Base-by-base conservation (phyloP, 2,888 invertebrate species). In the Antitype chi region DNA sequence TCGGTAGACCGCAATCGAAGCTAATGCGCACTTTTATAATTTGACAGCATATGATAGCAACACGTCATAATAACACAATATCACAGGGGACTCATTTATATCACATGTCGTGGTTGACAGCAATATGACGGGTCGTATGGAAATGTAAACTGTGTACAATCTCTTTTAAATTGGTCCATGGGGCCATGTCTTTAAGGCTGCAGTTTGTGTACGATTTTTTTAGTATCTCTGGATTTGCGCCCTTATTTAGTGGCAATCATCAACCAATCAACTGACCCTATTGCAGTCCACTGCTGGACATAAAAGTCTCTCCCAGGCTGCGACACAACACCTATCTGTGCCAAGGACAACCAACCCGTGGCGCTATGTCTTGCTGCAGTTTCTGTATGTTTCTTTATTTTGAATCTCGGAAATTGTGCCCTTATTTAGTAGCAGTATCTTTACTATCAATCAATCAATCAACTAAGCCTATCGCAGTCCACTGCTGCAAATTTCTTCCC, bases 51-150 rank as follows among this genome's bases (percentile, higher is more conserved):
- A 62, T 53, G 60, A 70, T 60, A 70, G n/a, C 25, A 47, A 32
- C 49, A 43, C 60, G 57, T 75, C 63, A 43, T 55, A 55, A 3
- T 28, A 80, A 49, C 32, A 38, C 23, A 64, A 71, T 53, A 69
- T 68, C 83, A 28, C 68, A 64, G 20, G 60, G 78, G 78, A 78
- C 38, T 63, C 67, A 55, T 81, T 71, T 62, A 68, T 71, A 71
- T 64, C 49, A 38, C 60, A 23, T 82, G 52, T 23, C 59, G 28
- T 28, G 52, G 32, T 68, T 67, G 70, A 70, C 80, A 77, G 32
- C 20, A 59, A 68, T 49, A 60, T 71, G 47, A 43, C 47, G n/a
- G 28, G 32, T 55, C 17, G 49, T 23, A 59, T 68, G 8, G 7
- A 25, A 55, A 25, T 71, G 20, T 20, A 82, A 66, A 66, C 23